Base-by-base conservation (phyloP, 2,113 vertebrate species). In the Colistium nudipinnis region DNA sequence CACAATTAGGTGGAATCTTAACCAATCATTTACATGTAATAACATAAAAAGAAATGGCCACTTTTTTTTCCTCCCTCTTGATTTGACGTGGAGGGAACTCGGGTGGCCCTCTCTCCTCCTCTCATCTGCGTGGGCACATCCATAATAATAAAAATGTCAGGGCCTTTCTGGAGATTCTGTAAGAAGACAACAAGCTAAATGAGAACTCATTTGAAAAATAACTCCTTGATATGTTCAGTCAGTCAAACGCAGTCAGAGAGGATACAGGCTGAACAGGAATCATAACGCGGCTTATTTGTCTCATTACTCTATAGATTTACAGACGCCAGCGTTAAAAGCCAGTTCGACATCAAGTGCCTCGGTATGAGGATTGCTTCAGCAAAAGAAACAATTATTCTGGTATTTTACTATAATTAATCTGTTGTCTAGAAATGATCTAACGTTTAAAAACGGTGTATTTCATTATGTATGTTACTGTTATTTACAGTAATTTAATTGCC, bases 91-190 rank as follows among this genome's bases (percentile, higher is more conserved):
- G 64, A 48, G 53, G 54, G 76, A 82, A 60, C 56, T 69, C 63
- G 72, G 69, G 85, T 89, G 83, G 85, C 83, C 80, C 73, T 65
- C 56, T 82, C 63, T 61, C 74, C 62, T 71, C 70, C 60, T 79
- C 81, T 89, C 81, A 76, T 82, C 78, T 79, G 84, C 82, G 87
- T 81, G 75, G 86, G 76, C 60, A 83, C 78, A 89, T 88, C 82
- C 79, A 89, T 89, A 88, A 90, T 85, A 85, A 91, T 91, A 83
- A 83, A 88, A 87, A 86, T 84, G 81, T 89, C 87, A 89, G 22
- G 86, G 80, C 53, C 62, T 53, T 81, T 68, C 68, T 76, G 83
- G 64, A 78, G 74, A 71, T 72, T 75, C 88, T 89, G 88, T 63
- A 78, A 83, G 48, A 51, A 88, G 59, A 89, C 78, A 85, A 84